phyloP scores from a whole-genome alignment of 2,113 vertebrate genomes.

The Tympanuchus pallidicinctus region DNA sequence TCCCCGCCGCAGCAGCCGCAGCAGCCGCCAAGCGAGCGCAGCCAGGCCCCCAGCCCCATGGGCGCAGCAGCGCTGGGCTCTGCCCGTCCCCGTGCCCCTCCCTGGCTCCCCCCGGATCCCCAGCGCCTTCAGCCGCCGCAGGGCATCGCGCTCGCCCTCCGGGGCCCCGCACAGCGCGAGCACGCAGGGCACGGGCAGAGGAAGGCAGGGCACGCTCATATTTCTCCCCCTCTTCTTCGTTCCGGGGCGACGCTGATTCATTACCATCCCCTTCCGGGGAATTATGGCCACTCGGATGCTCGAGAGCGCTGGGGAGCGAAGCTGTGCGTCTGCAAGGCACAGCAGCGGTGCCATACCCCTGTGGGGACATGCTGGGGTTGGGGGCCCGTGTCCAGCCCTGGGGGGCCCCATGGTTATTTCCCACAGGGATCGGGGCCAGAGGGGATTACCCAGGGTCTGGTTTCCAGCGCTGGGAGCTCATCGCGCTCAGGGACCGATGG shows the following conservation, averaged over 20 bases:
- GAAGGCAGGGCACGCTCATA: background rate
- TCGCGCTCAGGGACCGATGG: background rate
- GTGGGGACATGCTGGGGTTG: rapidly evolving
- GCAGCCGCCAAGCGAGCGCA: conserved; percentile 20
- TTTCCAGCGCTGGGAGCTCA: background rate
- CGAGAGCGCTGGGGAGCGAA: background rate
- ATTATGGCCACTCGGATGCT: background rate
- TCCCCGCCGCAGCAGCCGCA: conserved; percentile 26
- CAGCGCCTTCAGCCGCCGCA: background rate
- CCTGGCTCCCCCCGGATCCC: background rate
- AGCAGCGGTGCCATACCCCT: background rate
- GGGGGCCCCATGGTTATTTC: background rate
- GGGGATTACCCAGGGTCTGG: background rate
- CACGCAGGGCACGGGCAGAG: background rate
- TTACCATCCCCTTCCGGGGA: background rate
- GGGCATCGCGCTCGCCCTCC: background rate
- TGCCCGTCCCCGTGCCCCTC: background rate
- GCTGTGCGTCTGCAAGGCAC: background rate
- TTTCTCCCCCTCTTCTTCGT: background rate
- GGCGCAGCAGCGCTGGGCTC: background rate
- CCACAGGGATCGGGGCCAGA: background rate
- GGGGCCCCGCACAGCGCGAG: background rate
- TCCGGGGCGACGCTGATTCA: background rate
- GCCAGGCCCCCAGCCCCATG: conserved; percentile 37
- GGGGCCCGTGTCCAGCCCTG: background rate